Percentiles rank a stretch among this genome's conserved stretches.
Conservation (phyloP, 2,888 invertebrate species). For the Synergus itoensis region DNA sequence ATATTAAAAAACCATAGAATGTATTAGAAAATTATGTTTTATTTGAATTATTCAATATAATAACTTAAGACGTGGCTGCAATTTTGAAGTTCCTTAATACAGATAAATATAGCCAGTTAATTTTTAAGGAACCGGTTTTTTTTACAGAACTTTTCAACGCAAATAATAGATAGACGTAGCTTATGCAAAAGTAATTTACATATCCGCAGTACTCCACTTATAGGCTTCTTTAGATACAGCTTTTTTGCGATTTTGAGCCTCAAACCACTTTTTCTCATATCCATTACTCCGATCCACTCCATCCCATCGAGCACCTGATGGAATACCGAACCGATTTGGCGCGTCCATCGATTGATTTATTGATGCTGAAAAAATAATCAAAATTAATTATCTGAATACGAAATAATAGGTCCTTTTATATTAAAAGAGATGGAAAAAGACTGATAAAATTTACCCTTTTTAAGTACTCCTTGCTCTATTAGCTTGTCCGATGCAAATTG, state of each 20-base stretch:
- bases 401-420: background rate
- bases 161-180: background rate
- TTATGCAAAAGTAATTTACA: constrained; percentile 80
- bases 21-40: background rate
- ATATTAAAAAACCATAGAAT: background rate
- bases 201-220: constrained; percentile 96
- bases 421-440: background rate
- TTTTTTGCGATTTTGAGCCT: constrained; percentile 85
- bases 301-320: constrained; percentile 98
- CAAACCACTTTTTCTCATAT: constrained; percentile 94
- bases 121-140: background rate
- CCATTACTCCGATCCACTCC: constrained; percentile 98
- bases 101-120: background rate
- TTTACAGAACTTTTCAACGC: background rate
- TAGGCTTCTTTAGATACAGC: constrained; percentile 92
- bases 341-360: constrained; percentile 91
- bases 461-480: constrained; percentile 80
- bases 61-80: background rate
- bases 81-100: background rate
- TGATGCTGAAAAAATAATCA: constrained; percentile 79
- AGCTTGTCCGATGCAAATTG: constrained; percentile 89
- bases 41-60: background rate
- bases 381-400: constrained; percentile 24
- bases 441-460: constrained; percentile 76
- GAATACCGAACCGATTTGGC: constrained; percentile 95